phyloP scores from a whole-genome alignment of 2,888 invertebrate genomes.

The Diaprepes abbreviatus region DNA sequence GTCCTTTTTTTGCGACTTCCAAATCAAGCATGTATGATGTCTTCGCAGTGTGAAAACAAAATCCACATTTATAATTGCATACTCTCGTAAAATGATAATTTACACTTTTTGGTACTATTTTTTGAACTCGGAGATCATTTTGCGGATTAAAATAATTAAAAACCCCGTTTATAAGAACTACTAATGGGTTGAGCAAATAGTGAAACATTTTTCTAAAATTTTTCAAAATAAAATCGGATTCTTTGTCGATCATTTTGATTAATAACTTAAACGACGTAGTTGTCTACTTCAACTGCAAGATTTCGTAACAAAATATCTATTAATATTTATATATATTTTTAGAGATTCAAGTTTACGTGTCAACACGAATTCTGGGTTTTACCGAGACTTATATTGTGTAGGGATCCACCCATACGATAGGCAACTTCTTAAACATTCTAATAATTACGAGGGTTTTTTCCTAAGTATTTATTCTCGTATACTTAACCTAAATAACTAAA shows the following conservation, averaged over 20 bases:
- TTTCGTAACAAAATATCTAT: not conserved
- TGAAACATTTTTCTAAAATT: not conserved
- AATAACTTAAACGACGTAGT: too few relatives aligned
- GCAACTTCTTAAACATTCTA: too few relatives aligned
- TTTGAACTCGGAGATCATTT: not conserved
- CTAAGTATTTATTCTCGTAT: too few relatives aligned
- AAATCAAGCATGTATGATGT: slow-evolving; percentile 68
- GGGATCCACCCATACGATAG: too few relatives aligned
- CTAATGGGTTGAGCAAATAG: not conserved
- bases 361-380: not conserved
- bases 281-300: slow-evolving; percentile 1
- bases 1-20: slow-evolving; percentile 67
- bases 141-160: slow-evolving; percentile 1
- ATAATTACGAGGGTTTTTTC: too few relatives aligned
- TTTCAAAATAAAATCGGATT: not conserved
- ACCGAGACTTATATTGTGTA: too few relatives aligned
- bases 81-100: slow-evolving; percentile 71
- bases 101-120: slow-evolving; percentile 64
- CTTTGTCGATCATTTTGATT: not conserved
- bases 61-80: slow-evolving; percentile 71
- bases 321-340: not conserved
- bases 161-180: not conserved
- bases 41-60: slow-evolving; percentile 71
- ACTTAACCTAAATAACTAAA: too few relatives aligned
- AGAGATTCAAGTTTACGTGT: not conserved